Conservation (phyloP, 2,888 invertebrate genomes). For the Caenorhabditis sinica region DNA sequence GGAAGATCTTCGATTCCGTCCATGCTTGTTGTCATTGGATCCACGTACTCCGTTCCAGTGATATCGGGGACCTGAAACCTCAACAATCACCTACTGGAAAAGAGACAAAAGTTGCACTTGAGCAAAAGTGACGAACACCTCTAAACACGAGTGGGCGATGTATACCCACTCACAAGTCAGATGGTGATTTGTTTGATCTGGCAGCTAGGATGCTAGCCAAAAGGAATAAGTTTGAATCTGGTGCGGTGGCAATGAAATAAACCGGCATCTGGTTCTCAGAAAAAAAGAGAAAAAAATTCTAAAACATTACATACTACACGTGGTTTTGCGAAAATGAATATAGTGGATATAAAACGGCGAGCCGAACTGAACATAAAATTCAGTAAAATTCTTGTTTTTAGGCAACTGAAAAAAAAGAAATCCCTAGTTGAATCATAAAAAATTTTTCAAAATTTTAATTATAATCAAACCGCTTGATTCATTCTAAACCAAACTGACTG, state of each 20-base stretch:
- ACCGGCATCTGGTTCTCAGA: slow-evolving; percentile 51
- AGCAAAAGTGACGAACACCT: slow-evolving; percentile 52
- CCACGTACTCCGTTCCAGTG: slow-evolving; percentile 81
- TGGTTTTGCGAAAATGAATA: slow-evolving; percentile 38
- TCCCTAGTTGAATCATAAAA: not conserved
- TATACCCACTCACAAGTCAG: slow-evolving; percentile 58
- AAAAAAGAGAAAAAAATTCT: too few species aligned
- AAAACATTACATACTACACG: slow-evolving; percentile 57
- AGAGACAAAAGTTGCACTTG: slow-evolving; percentile 30
- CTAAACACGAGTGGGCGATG: slow-evolving; percentile 43
- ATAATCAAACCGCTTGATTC: slow-evolving; percentile 9
- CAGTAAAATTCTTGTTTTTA: not conserved
- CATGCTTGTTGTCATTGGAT: slow-evolving; percentile 83
- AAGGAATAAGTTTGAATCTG: slow-evolving; percentile 16
- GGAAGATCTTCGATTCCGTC: slow-evolving; percentile 83
- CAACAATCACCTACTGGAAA: not conserved
- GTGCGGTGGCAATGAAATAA: slow-evolving; percentile 10
- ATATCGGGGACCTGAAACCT: slow-evolving; percentile 82
- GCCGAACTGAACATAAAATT: slow-evolving; percentile 19
- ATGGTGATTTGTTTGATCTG: slow-evolving; percentile 63
- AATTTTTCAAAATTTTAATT: slow-evolving; percentile 2
- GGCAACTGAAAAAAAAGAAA: not conserved
- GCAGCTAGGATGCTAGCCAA: not conserved
- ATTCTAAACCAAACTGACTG: slow-evolving; percentile 25
- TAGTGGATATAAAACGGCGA: slow-evolving; percentile 23